Conservation (phyloP, 1,140 invertebrate species). For the Ceratitis capitata region DNA sequence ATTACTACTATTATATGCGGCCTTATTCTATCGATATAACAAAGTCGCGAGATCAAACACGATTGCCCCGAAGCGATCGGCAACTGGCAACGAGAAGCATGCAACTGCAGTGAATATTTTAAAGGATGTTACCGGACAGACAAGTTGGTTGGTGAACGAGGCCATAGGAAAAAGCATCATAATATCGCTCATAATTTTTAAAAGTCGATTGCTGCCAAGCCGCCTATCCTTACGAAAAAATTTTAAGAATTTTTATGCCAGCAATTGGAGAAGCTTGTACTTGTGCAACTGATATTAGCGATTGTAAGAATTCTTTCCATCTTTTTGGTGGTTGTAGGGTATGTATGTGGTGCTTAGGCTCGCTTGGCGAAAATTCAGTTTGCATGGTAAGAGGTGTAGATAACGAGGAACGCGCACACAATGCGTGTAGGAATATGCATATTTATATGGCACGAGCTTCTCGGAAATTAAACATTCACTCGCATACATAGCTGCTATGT, state of each 20-base stretch:
- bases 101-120: neutral
- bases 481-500: no score
- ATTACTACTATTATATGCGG: conserved; percentile 31
- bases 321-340: no score
- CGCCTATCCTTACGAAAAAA: conserved; percentile 35
- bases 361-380: no score
- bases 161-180: conserved; percentile 10
- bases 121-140: conserved; percentile 9
- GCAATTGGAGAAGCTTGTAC: neutral
- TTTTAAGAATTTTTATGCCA: conserved; percentile 39
- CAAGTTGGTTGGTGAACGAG: neutral
- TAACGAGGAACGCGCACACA: no score
- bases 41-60: conserved; percentile 56
- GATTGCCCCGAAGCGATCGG: conserved; percentile 53
- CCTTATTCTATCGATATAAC: conserved; percentile 43
- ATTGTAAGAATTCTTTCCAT: neutral
- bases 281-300: neutral
- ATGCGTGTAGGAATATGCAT: no score
- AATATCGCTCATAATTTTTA: conserved; percentile 57
- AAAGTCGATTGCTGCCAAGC: conserved; percentile 48
- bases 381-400: no score
- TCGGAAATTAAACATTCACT: no score
- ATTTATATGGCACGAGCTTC: no score
- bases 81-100: neutral
- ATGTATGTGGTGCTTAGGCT: no score